These are phyloP conservation scores for Trichomycterus rosablanca DNA, from an alignment of 2,113 vertebrate genomes.

Conservation along the genomic window DNA sequence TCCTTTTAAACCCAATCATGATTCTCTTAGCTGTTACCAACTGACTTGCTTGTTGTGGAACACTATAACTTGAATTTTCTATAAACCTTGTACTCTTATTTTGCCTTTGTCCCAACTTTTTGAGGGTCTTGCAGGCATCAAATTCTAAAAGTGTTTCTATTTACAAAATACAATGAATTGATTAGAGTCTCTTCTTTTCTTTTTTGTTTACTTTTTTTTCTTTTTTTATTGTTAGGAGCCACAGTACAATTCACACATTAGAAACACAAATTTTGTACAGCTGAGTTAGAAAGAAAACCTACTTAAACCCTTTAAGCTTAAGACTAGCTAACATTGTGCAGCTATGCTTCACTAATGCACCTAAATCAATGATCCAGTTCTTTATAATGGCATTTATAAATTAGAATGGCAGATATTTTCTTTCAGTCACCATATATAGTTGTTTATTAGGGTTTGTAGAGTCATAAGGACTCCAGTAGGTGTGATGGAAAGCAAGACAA, in stretches of 20 bases:
- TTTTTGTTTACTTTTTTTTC: conserved; percentile 1
- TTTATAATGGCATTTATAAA: conserved; percentile 25
- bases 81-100: no score
- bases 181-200: no score
- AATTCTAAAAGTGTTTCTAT: no score
- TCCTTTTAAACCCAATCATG: no score
- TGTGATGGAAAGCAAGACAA: conserved; percentile 9
- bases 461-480: background rate
- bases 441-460: conserved; percentile 11
- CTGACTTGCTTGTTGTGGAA: no score
- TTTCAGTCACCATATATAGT: conserved; percentile 19
- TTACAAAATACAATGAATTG: no score
- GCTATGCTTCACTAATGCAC: conserved; percentile 34
- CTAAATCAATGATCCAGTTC: conserved; percentile 24
- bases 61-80: no score
- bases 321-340: conserved; percentile 19
- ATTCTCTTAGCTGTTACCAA: no score
- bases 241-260: conserved; percentile 48
- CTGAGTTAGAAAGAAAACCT: conserved; percentile 32
- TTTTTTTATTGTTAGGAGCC: conserved; percentile 45
- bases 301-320: conserved; percentile 22
- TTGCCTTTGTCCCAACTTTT: no score
- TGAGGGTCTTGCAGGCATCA: no score
- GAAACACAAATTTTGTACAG: conserved; percentile 41
- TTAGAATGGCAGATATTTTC: conserved; percentile 15